Percentiles rank a stretch among this genome's conserved stretches.
phyloP scores from a whole-genome alignment of 2,888 invertebrate species.

The Pyrrhia umbra region DNA sequence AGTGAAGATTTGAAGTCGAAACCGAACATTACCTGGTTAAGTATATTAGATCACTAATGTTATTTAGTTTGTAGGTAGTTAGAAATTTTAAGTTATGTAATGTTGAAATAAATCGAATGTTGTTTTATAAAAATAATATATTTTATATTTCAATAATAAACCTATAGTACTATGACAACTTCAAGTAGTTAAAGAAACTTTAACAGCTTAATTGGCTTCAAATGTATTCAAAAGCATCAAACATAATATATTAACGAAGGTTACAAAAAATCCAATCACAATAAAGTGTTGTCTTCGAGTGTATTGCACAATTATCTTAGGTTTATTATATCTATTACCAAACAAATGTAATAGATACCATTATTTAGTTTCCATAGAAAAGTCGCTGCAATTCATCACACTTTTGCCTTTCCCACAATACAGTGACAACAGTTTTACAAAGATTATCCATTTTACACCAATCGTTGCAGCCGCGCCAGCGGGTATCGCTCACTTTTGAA shows the following conservation, averaged over 20 bases:
- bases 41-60: constrained; percentile 78
- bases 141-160: constrained; percentile 19
- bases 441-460: constrained; percentile 87
- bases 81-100: constrained; percentile 63
- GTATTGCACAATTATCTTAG: too few species aligned
- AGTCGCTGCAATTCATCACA: constrained; percentile 75
- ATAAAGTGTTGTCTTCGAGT: too few species aligned
- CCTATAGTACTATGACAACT: constrained; percentile 5
- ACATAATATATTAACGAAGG: too few species aligned
- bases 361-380: constrained; percentile 55
- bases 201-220: too few species aligned
- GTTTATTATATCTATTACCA: too few species aligned
- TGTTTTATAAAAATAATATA: constrained; percentile 36
- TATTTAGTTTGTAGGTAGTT: constrained; percentile 49
- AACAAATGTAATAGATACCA: too few species aligned
- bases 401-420: constrained; percentile 84
- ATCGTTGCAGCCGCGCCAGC: constrained; percentile 83
- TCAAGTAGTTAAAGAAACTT: neutral
- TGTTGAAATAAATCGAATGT: constrained; percentile 48
- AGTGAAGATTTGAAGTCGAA: constrained; percentile 90
- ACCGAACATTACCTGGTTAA: constrained; percentile 90
- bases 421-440: constrained; percentile 90
- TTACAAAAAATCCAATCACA: too few species aligned
- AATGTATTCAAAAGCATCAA: neutral
- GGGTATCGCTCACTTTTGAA: constrained; percentile 86